These are phyloP conservation scores for Coleophora deauratella DNA, from an alignment of 2,888 invertebrate genomes.

Conservation along the genomic window DNA sequence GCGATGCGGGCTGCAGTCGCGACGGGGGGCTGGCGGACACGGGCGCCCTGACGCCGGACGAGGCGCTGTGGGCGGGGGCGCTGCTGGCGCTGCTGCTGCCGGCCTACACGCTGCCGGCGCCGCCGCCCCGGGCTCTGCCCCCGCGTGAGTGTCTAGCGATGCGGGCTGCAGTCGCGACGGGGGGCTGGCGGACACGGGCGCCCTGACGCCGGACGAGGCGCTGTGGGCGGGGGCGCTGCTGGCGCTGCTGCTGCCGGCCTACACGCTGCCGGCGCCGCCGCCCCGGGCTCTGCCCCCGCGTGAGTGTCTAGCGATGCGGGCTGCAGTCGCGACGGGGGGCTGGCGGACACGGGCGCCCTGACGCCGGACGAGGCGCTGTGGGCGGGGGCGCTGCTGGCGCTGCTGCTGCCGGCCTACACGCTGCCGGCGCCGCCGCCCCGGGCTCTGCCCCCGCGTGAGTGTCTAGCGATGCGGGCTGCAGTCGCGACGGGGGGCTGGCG, in stretches of 20 bases:
- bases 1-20: slow-evolving; percentile 71
- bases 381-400: slow-evolving; percentile 78
- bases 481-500: slow-evolving; percentile 52
- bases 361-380: slow-evolving; percentile 76
- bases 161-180: slow-evolving; percentile 75
- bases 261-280: slow-evolving; percentile 78
- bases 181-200: slow-evolving; percentile 48
- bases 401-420: slow-evolving; percentile 81
- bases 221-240: slow-evolving; percentile 79
- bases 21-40: slow-evolving; percentile 55
- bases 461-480: too few species aligned
- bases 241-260: slow-evolving; percentile 80
- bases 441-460: slow-evolving; percentile 79
- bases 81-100: slow-evolving; percentile 81
- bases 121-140: slow-evolving; percentile 80
- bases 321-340: slow-evolving; percentile 33
- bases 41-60: slow-evolving; percentile 70
- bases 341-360: slow-evolving; percentile 74
- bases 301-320: slow-evolving; percentile 30
- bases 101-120: slow-evolving; percentile 78
- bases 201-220: slow-evolving; percentile 75
- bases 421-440: slow-evolving; percentile 78
- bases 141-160: slow-evolving; percentile 61
- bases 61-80: slow-evolving; percentile 78
- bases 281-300: slow-evolving; percentile 81